Evolutionary conservation across 1,140 invertebrate genomes (phyloP), one percentile per base, ranked within the genome.

Genomic region (Diorhabda sublineata): DNA sequence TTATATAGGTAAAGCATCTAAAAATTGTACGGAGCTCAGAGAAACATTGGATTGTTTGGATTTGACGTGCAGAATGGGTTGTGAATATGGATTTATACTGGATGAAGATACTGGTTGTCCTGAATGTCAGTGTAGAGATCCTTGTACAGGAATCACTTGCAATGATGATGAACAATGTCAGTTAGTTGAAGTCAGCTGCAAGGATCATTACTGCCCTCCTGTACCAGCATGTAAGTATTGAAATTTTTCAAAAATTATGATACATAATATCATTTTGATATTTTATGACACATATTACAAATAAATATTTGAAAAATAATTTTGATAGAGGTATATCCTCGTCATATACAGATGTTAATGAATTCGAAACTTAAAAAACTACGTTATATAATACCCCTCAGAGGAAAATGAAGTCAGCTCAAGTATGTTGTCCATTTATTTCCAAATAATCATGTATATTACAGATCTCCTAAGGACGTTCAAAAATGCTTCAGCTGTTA

Each of bases 151-250:
- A 3, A 84, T 91, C 0, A 78, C 74, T 0, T 94, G 92, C 69
- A 80, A 78, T 0, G 72, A 82, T 0, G 86, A 86, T 42, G 85
- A 91, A 69, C 84, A 88, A 43, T 94, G 92, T 75, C 88, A 90
- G 44, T 86, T 93, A 75, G 90, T 93, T 0, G 91, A 94, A 69
- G 91, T 93, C 0, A 91, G 91, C 64, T 94, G 92, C 66, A 86
- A 89, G 60, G 89, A 89, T 42, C 88, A 91, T 59, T 90, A 92
- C 73, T 95, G 92, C 78, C 91, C 92, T 0, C 87, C 91, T 3
- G 90, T 94, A 56, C 92, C 92, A 44, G 91, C 90, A 0, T 95
- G 92, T 87, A 76, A 85, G 84, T 83, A 65, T 43, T 9, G 7
- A 45, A 4, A 63, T 26, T 26, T 26, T 1, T 26, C 4, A 8